Evolutionary conservation across 2,113 vertebrate species (phyloP).

Genomic region (Ictalurus punctatus): DNA sequence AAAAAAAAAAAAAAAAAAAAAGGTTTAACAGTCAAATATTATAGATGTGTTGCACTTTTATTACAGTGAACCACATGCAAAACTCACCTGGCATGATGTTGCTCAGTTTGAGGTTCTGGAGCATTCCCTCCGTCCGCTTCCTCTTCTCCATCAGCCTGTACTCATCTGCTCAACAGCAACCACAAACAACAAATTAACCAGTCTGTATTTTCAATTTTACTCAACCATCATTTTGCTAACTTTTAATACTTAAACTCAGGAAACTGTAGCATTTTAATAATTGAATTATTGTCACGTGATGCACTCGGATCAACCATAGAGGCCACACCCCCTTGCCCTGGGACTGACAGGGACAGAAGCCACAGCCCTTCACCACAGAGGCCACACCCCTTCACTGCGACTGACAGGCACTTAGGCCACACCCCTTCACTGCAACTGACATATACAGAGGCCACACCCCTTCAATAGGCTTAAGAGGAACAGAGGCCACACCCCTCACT

Average conservation of each 20-base stretch:
- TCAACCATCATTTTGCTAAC: background rate
- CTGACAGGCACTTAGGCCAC: background rate
- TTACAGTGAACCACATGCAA: background rate
- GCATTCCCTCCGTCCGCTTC: constrained; percentile 74
- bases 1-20: background rate
- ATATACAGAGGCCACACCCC: background rate
- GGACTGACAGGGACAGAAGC: background rate
- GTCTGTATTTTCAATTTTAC: background rate
- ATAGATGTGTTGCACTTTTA: background rate
- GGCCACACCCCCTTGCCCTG: background rate
- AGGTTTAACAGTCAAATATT: background rate
- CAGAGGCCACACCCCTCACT: background rate
- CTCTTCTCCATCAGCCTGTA: constrained; percentile 74
- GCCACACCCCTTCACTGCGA: too few relatives aligned
- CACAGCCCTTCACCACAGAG: background rate
- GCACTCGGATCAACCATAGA: background rate
- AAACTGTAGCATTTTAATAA: background rate
- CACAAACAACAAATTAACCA: background rate
- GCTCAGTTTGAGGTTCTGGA: constrained; percentile 71
- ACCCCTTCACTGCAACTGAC: background rate
- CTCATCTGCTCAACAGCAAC: constrained; percentile 65
- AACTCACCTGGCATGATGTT: constrained; percentile 56
- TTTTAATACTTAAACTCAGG: background rate
- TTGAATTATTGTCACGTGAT: background rate
- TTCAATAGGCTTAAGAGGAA: background rate